Evolutionary conservation across 2,888 invertebrate genomes (phyloP), one percentile per base, ranked within the genome.

Genomic region (Operophtera brumata): DNA sequence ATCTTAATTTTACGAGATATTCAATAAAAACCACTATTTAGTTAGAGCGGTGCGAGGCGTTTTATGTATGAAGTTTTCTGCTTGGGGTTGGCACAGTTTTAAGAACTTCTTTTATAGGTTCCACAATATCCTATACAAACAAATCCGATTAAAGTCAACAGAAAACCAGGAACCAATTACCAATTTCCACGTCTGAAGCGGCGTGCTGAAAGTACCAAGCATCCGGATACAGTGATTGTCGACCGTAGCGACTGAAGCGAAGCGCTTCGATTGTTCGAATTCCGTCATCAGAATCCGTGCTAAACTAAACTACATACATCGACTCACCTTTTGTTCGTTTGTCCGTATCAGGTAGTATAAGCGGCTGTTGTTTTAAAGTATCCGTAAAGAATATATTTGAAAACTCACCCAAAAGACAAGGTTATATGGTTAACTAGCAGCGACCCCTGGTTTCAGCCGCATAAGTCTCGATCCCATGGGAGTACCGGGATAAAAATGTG

Each of bases 321-420:
- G 61, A 48, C 62, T 59, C 51, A 54, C 62, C 66, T 66, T 64
- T 66, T 62, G 65, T 67, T 57, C 57, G 36, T 51, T 50, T 61
- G 62, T 54, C 52, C 49, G 56, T 61, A 57, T 57, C 62, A 63
- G 64, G 59, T 64, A 57, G 54, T 39, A 26, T 36, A 49, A 28
- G 55, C 42, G 14, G 12, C 43, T 11, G 42, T 12, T 6, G 30
- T 34, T 10, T 12, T 11, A 43, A 43, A 30, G 28, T 14, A 42
- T 20, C 26, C 41, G 1, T 1, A 11, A 35, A 11, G 11, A 11
- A 20, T 20, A 20, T 20, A 20, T 20, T 20, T 20, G 2, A 20
- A 20, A 20, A 20, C 20, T 20, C 4, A 20, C 20, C 4, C 20
- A n/a, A n/a, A n/a, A n/a, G n/a, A n/a, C n/a, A n/a, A n/a, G n/a